phyloP scores from a whole-genome alignment of 2,113 vertebrate species.

The Cisticola juncidis region DNA sequence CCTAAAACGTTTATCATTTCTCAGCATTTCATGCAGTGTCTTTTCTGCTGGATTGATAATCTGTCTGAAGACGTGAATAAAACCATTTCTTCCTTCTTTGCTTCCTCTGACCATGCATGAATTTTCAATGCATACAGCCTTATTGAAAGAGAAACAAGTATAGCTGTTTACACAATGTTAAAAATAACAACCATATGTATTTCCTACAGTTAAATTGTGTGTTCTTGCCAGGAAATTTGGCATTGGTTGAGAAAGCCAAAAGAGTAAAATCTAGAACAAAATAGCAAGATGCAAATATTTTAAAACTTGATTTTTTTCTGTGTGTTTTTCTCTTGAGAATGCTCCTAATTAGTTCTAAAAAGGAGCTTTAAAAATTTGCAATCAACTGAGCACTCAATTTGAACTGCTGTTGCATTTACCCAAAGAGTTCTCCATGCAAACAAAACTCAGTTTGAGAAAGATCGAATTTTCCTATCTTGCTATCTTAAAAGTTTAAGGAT shows the following conservation, averaged over 20 bases:
- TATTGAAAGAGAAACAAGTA: background rate
- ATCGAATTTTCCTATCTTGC: background rate
- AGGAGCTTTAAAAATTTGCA: background rate
- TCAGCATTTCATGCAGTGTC: conserved; percentile 82
- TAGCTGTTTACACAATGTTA: background rate
- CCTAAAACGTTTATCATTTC: conserved; percentile 87
- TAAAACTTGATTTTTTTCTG: background rate
- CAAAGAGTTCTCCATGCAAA: background rate
- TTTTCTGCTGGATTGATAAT: conserved; percentile 87
- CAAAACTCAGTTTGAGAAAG: rapidly evolving
- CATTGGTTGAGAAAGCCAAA: background rate
- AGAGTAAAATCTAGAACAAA: background rate
- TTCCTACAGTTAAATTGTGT: background rate
- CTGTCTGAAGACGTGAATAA: conserved; percentile 86
- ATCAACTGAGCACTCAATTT: background rate
- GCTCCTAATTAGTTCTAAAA: background rate
- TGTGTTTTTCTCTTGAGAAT: background rate
- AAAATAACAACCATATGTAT: background rate
- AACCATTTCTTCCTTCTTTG: conserved; percentile 92
- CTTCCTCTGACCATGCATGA: conserved; percentile 93
- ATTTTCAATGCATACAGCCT: conserved; percentile 96
- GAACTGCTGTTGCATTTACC: background rate
- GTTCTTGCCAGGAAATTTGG: background rate
- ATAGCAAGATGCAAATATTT: background rate
- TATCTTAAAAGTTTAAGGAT: background rate